These are phyloP conservation scores for Nesogale talazaci DNA, from an alignment of 2,113 vertebrate species.

Conservation along the genomic window DNA sequence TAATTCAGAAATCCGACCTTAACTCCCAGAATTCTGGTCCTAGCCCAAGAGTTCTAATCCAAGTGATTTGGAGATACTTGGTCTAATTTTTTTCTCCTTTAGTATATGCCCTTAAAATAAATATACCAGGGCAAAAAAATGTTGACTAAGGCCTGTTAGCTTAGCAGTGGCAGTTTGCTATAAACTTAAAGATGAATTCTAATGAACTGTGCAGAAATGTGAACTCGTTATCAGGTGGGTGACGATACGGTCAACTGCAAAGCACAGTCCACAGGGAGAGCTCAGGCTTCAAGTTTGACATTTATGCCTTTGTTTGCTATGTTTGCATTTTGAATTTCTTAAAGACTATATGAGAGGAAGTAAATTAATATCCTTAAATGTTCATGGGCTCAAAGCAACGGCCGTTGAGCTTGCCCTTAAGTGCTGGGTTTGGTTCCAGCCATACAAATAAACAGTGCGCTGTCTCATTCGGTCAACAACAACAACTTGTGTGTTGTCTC, in stretches of 20 bases:
- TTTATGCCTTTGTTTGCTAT: constrained; percentile 80
- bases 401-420: constrained; percentile 71
- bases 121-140: constrained; percentile 53
- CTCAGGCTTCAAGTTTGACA: constrained; percentile 83
- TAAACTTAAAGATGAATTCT: constrained; percentile 73
- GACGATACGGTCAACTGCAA: constrained; percentile 81
- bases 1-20: no score
- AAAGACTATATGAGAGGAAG: constrained; percentile 84
- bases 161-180: constrained; percentile 64
- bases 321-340: constrained; percentile 87
- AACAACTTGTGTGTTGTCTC: background rate
- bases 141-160: constrained; percentile 65
- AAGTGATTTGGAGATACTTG: background rate
- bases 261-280: constrained; percentile 82
- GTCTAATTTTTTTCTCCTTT: constrained; percentile 8
- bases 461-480: constrained; percentile 72
- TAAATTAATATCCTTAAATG: constrained; percentile 84
- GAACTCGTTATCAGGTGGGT: constrained; percentile 82
- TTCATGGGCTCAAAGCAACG: constrained; percentile 71
- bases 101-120: constrained; percentile 75
- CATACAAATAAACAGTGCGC: constrained; percentile 79
- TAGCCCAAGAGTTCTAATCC: background rate
- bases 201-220: constrained; percentile 69
- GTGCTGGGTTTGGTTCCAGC: constrained; percentile 72
- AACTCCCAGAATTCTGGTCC: no score